phyloP scores from a whole-genome alignment of 1,140 invertebrate species.

The Drosophila navojoa region DNA sequence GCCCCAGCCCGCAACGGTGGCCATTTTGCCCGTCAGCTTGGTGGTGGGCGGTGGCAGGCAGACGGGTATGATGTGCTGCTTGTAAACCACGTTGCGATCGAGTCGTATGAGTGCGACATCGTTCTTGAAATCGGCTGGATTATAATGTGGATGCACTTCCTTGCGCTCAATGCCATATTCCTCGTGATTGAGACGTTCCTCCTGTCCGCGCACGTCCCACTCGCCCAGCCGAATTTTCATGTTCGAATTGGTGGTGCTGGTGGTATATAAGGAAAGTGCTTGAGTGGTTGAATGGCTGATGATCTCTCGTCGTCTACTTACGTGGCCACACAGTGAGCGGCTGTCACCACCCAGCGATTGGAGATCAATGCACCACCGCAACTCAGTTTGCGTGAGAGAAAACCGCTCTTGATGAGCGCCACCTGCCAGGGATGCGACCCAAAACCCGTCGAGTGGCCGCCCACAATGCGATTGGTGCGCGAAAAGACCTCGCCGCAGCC shows the following conservation, averaged over 20 bases:
- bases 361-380: conserved; percentile 96
- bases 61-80: conserved; percentile 95
- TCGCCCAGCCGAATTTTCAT: conserved; percentile 94
- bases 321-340: conserved; percentile 95
- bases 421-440: conserved; percentile 98
- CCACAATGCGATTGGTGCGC: conserved; percentile 94
- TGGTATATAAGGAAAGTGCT: background rate
- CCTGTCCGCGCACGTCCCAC: conserved; percentile 94
- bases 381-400: conserved; percentile 94
- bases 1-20: conserved; percentile 96
- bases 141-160: conserved; percentile 95
- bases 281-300: background rate
- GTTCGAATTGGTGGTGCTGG: conserved; percentile 90
- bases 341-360: conserved; percentile 94
- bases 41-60: conserved; percentile 90
- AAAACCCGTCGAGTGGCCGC: conserved; percentile 94
- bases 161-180: conserved; percentile 94
- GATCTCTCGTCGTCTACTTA: conserved; percentile 85
- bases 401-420: conserved; percentile 95
- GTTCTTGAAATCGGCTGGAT: conserved; percentile 94
- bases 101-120: conserved; percentile 94
- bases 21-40: conserved; percentile 92
- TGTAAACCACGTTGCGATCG: conserved; percentile 91
- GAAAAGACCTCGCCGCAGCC: conserved; percentile 94
- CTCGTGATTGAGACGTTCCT: conserved; percentile 92